Percentiles rank a stretch among this genome's conserved stretches.
Evolutionary conservation across 2,797 vertebrate genomes (phyloP).

Genomic region (Clarias platycephalus): DNA sequence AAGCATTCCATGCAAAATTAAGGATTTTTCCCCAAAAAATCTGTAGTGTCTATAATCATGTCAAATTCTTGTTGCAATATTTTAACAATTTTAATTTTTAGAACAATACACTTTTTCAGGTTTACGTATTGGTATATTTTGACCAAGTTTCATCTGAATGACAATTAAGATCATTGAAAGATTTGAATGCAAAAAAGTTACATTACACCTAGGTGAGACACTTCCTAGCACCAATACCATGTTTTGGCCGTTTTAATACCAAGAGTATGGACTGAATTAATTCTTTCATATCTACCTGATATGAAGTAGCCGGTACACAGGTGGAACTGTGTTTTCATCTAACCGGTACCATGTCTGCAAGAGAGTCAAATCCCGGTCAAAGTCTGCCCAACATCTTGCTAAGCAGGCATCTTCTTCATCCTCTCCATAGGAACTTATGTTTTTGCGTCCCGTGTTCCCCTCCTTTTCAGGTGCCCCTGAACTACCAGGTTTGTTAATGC

Average conservation of each 20-base stretch:
- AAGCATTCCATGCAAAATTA: too few relatives aligned
- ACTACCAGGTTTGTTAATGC: slow-evolving; percentile 24
- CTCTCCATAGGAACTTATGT: slow-evolving; percentile 33
- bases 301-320: slow-evolving; percentile 65
- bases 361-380: slow-evolving; percentile 63
- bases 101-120: too few relatives aligned
- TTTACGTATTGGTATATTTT: too few relatives aligned
- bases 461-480: slow-evolving; percentile 31
- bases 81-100: too few relatives aligned
- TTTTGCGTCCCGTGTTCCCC: slow-evolving; percentile 38
- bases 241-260: background rate
- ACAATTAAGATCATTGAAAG: too few relatives aligned
- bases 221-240: too few relatives aligned
- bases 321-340: slow-evolving; percentile 66
- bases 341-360: slow-evolving; percentile 67
- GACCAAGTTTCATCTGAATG: too few relatives aligned
- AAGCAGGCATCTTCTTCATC: slow-evolving; percentile 49
- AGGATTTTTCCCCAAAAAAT: too few relatives aligned
- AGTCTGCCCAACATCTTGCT: slow-evolving; percentile 53
- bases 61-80: too few relatives aligned
- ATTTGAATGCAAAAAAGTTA: too few relatives aligned
- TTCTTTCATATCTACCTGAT: slow-evolving; percentile 59
- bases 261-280: background rate
- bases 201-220: too few relatives aligned
- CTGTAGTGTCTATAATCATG: too few relatives aligned